Evolutionary conservation across 1,140 invertebrate species (phyloP), one percentile per base, ranked within the genome.

Genomic region (Drosophila miranda): DNA sequence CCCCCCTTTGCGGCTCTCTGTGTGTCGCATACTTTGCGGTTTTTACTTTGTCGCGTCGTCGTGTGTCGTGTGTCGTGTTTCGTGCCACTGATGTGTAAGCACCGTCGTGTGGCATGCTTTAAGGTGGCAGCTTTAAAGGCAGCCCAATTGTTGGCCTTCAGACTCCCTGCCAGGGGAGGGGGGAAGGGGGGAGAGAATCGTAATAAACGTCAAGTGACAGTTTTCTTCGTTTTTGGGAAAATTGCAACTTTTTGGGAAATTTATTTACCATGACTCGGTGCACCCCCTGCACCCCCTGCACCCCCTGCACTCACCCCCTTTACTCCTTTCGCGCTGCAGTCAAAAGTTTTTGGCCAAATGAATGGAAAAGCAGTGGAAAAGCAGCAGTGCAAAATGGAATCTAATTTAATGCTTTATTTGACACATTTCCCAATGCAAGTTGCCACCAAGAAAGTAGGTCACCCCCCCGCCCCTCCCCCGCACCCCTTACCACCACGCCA

Each of bases 391-490:
- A 61, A 60, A 62, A 44, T 68, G 63, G 64, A 83, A 76, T 82
- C 83, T 81, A 86, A 86, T 86, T 86, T 81, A 68, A 75, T 48
- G 78, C 74, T 78, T 68, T 75, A 86, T 86, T 86, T 86, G 81
- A 80, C 82, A 86, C 82, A 87, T 87, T 86, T 84, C 41, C 57
- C 57, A 55, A 56, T 52, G 62, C 61, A 76, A 71, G 70, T 64
- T 46, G 34, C 21, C 14, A 46, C 48, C 46, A 66, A 55, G 0
- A 78, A 82, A 82, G 74, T 82, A 52, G 79, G 79, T 78, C 79
- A 45, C 1, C 2, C 5, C 43, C 16, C 16, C 34, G 3, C 8
- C 0, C n/a, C 9, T 13, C 41, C 42, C 28, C 28, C 7, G 13
- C 49, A 58, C 66, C 51, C n/a, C 69, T n/a, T n/a, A n/a, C n/a